Evolutionary conservation across 1,140 invertebrate species (phyloP), one percentile per base, ranked within the genome.

Genomic region (Hypsibius dujardini): DNA sequence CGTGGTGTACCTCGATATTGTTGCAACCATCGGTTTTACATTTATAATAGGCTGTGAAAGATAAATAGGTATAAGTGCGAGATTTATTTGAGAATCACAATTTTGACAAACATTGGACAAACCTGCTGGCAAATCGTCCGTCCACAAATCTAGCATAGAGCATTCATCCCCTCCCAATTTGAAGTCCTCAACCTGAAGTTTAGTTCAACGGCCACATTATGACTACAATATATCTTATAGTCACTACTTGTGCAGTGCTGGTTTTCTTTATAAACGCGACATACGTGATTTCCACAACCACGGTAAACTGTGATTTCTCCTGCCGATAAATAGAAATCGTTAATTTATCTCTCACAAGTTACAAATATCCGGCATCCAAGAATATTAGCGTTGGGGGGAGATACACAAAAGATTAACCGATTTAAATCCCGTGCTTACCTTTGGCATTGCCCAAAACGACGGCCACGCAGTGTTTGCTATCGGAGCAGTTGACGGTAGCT

Each of bases 51-150:
- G 62, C 62, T 67, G 62, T 7, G 45, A 67, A 15, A 67, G 12
- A 67, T 12, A 67, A 15, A 42, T 12, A 67, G 12, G 42, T 67
- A 56, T 12, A 67, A 15, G 12, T 15, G 42, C 62, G 45, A 42
- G 12, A 67, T 12, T 15, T 42, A 12, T 0, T 7, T 15, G 42
- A 42, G 62, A 15, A 67, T 12, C 12, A 67, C 7, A 7, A 42
- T 15, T 67, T 67, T 12, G 7, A 12, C 7, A 67, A 67, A 7
- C 42, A 67, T 3, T 67, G 12, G 28, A 28, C 28, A 28, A 28
- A 67, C 62, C 62, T 12, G 62, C 62, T 7, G 62, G 62, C 62
- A 67, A 42, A 67, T 67, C 62, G 62, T 67, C 62, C 62, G 12
- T 7, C 42, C 62, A 42, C 3, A 3, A 15, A 45, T 67, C 62